Evolutionary conservation across 2,113 vertebrate genomes (phyloP).

Genomic region (Petrocephalus microphthalmus): DNA sequence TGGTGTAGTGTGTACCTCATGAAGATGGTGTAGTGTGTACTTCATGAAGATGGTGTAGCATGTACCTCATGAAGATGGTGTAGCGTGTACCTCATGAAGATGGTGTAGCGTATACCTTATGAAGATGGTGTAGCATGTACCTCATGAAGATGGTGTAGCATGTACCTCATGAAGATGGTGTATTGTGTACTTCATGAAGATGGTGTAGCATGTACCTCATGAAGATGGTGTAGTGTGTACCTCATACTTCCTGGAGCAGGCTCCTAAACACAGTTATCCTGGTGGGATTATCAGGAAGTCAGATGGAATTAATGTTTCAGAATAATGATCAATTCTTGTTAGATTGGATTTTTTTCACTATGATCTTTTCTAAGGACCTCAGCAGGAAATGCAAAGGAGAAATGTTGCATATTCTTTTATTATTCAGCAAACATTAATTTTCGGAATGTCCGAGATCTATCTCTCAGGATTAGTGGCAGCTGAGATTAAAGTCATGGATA

Average conservation of each 20-base stretch:
- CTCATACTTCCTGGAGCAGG: background rate
- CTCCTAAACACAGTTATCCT: background rate
- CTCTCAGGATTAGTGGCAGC: background rate
- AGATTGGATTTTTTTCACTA: background rate
- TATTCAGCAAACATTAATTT: slow-evolving; percentile 2
- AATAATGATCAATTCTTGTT: background rate
- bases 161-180: no score
- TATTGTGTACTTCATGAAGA: background rate
- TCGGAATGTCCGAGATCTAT: background rate
- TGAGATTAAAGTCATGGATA: slow-evolving; percentile 12
- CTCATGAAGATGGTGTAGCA: no score
- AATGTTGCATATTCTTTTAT: background rate
- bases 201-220: no score
- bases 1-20: background rate
- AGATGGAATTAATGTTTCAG: background rate
- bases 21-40: background rate
- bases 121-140: no score
- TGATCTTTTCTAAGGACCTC: background rate
- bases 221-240: no score
- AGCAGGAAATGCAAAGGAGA: background rate
- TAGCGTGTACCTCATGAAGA: background rate
- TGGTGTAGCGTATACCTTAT: background rate
- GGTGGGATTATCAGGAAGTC: background rate
- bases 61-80: background rate
- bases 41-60: background rate